phyloP scores from a whole-genome alignment of 2,888 invertebrate genomes.

The Pseudococcus longispinus region DNA sequence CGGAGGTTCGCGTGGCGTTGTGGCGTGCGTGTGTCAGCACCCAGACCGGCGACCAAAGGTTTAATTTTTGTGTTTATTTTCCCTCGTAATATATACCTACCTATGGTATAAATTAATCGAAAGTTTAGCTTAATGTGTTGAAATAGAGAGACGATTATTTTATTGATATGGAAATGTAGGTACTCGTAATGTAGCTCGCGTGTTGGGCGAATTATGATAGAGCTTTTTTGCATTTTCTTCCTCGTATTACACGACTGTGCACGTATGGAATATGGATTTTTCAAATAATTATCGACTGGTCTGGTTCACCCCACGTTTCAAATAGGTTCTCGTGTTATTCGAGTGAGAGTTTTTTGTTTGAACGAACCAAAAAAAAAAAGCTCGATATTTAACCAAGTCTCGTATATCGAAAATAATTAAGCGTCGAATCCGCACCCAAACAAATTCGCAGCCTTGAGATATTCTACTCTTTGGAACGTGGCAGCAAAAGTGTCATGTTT shows the following conservation, averaged over 20 bases:
- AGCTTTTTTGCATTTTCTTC: neutral
- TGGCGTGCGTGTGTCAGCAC: neutral
- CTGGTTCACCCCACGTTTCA: neutral
- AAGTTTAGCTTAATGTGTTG: slow-evolving; percentile 4
- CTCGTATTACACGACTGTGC: neutral
- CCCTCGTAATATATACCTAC: neutral
- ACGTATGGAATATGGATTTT: no score
- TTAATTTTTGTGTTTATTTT: neutral
- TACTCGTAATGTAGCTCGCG: neutral
- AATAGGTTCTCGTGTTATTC: neutral
- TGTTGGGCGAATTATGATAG: neutral
- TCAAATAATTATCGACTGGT: neutral
- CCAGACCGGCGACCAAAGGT: neutral
- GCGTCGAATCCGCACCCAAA: neutral
- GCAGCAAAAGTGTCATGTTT: neutral
- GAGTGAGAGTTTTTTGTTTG: neutral
- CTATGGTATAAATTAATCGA: slow-evolving; percentile 36
- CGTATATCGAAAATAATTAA: neutral
- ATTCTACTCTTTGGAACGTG: neutral
- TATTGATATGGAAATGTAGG: slow-evolving; percentile 1
- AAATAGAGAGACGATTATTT: neutral
- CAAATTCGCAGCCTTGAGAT: neutral
- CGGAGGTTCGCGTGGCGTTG: neutral
- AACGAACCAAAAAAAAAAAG: neutral
- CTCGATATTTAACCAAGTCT: neutral